Evolutionary conservation across 1,140 invertebrate species (phyloP).

Genomic region (Neelides sp.): DNA sequence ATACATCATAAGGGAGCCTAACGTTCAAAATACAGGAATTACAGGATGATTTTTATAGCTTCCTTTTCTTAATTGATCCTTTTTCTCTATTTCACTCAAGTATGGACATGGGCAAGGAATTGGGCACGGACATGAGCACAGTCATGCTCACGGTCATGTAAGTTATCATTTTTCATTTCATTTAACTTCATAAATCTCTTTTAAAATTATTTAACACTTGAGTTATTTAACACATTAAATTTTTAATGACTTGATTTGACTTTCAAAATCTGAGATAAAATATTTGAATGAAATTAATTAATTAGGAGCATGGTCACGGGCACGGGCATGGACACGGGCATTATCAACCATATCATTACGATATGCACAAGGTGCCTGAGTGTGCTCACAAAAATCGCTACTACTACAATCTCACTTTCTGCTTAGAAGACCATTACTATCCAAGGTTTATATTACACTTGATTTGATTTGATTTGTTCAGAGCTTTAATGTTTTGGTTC

Average conservation of each 20-base stretch:
- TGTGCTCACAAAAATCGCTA: slow-evolving; percentile 30
- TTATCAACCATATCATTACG: slow-evolving; percentile 15
- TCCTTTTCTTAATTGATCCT: too few species aligned
- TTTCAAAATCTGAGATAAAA: too few species aligned
- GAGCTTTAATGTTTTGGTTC: slow-evolving; percentile 7
- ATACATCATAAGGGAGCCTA: too few species aligned
- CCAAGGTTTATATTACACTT: slow-evolving; percentile 22
- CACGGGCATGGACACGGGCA: neutral
- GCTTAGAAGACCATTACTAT: slow-evolving; percentile 31
- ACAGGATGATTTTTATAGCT: too few species aligned
- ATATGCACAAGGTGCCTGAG: slow-evolving; percentile 21
- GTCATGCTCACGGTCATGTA: slow-evolving; percentile 1
- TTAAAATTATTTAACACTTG: neutral
- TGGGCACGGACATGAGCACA: neutral
- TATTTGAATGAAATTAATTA: too few species aligned
- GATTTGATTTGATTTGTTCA: neutral
- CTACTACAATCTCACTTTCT: slow-evolving; percentile 32
- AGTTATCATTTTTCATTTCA: too few species aligned
- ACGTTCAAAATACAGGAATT: too few species aligned
- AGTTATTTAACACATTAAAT: neutral
- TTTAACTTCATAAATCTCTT: neutral
- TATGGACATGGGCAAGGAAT: neutral
- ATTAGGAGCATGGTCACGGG: neutral
- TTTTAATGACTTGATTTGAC: neutral
- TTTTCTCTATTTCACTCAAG: too few species aligned